Evolutionary conservation across 2,797 vertebrate species (phyloP).

Genomic region (Enteromius anoplus): DNA sequence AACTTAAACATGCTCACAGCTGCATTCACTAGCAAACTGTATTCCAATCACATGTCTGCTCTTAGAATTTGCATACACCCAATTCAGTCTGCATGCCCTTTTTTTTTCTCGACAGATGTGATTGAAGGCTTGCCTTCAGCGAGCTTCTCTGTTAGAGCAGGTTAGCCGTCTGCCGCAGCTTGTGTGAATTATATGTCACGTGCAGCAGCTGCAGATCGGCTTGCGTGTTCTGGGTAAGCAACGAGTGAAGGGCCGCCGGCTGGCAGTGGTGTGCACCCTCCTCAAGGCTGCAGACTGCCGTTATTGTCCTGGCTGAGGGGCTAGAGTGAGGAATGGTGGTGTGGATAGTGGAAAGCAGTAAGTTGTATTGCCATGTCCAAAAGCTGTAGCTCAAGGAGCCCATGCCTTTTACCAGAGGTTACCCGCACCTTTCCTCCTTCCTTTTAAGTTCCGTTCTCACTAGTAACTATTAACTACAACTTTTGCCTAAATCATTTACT

Average conservation of each 20-base stretch:
- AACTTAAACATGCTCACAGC: background rate
- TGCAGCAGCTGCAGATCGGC: conserved; percentile 65
- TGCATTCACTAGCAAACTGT: conserved; percentile 19
- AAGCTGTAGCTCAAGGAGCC: conserved; percentile 29
- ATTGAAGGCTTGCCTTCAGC: conserved; percentile 70
- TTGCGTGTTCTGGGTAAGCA: background rate
- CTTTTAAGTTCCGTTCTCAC: background rate
- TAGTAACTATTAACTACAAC: background rate
- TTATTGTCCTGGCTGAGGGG: conserved; percentile 65
- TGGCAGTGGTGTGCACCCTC: conserved; percentile 55
- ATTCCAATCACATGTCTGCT: conserved; percentile 57
- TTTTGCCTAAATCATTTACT: background rate
- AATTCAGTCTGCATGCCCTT: conserved; percentile 55
- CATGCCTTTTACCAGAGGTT: conserved; percentile 18
- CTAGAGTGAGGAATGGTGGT: conserved; percentile 46
- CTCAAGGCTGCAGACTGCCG: conserved; percentile 59
- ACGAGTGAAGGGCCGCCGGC: background rate
- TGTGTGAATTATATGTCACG: conserved; percentile 72
- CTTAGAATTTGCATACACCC: conserved; percentile 64
- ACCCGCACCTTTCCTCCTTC: background rate
- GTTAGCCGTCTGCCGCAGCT: conserved; percentile 70
- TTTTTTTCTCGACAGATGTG: conserved; percentile 58
- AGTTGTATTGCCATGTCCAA: conserved; percentile 42
- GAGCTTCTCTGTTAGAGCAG: conserved; percentile 66
- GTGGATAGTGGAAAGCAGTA: conserved; percentile 35